A percentile compares a stretch with the other conserved stretches of the same genome.
phyloP scores from a whole-genome alignment of 2,888 invertebrate genomes.

The Pseudococcus jackbeardsleyi region DNA sequence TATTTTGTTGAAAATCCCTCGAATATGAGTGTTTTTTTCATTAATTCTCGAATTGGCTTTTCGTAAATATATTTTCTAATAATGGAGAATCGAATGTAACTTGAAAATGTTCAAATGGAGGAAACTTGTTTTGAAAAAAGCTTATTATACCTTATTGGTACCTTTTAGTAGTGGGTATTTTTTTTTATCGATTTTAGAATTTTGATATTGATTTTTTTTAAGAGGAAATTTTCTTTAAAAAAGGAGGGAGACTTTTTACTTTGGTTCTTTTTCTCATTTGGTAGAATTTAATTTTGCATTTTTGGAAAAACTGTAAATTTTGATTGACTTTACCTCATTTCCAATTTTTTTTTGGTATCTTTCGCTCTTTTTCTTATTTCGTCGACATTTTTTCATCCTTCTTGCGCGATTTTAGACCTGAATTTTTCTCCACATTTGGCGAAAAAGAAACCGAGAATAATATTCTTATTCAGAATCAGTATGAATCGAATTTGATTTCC shows the following conservation, averaged over 20 bases:
- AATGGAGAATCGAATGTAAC: slow-evolving; percentile 5
- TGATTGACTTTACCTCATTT: too few relatives aligned
- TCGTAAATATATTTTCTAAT: slow-evolving; percentile 42
- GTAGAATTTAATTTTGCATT: neutral
- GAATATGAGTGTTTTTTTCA: slow-evolving; percentile 26
- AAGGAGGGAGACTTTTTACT: neutral
- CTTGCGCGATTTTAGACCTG: too few relatives aligned
- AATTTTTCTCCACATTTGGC: too few relatives aligned
- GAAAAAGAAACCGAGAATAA: too few relatives aligned
- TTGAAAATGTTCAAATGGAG: slow-evolving; percentile 24
- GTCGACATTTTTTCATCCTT: too few relatives aligned
- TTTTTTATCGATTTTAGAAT: neutral
- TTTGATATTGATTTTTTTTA: neutral
- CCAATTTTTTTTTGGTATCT: too few relatives aligned
- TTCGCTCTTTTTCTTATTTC: too few relatives aligned
- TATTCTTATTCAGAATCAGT: neutral
- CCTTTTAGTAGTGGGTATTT: neutral
- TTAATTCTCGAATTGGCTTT: slow-evolving; percentile 39
- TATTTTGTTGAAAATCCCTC: slow-evolving; percentile 19
- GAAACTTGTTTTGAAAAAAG: slow-evolving; percentile 44
- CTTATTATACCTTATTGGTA: slow-evolving; percentile 16
- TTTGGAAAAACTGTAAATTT: neutral
- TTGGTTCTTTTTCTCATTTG: neutral
- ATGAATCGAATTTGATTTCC: neutral
- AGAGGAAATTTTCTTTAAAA: neutral